Percentiles rank a stretch among this genome's conserved stretches.
Conservation (phyloP, 1,140 invertebrate genomes). For the Cyrtorhinus lividipennis region DNA sequence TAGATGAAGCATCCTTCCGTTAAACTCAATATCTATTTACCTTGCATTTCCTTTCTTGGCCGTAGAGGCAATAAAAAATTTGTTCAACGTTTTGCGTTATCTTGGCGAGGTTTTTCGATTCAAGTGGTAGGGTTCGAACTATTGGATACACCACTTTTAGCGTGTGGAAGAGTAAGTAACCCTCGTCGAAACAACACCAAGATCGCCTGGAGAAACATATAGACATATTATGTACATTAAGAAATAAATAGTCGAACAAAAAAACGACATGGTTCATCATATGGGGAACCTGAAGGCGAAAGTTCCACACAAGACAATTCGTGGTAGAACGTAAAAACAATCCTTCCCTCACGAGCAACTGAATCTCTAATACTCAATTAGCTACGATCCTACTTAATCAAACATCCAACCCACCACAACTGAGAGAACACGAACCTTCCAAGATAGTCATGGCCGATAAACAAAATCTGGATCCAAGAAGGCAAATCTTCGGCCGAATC, state of each 20-base stretch:
- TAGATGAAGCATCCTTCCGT: too few species aligned
- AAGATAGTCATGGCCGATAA: constrained; percentile 71
- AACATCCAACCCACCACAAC: too few species aligned
- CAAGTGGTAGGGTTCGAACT: constrained; percentile 33
- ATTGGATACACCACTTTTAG: constrained; percentile 54
- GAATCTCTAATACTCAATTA: too few species aligned
- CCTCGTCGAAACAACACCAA: constrained; percentile 63
- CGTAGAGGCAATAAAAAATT: constrained; percentile 76
- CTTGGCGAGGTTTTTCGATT: constrained; percentile 34
- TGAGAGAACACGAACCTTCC: too few species aligned
- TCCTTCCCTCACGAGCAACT: too few species aligned
- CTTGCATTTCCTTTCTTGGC: constrained; percentile 63
- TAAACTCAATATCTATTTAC: too few species aligned
- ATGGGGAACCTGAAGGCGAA: too few species aligned
- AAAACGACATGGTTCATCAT: too few species aligned
- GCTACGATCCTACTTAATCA: too few species aligned
- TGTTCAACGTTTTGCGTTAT: constrained; percentile 67
- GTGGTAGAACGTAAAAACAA: too few species aligned
- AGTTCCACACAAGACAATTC: too few species aligned
- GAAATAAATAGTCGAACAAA: too few species aligned
- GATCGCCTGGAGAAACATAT: constrained; percentile 29
- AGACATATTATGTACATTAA: not conserved
- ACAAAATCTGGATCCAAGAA: constrained; percentile 59
- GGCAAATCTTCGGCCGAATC: constrained; percentile 34
- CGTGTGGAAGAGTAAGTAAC: constrained; percentile 59